A percentile compares a stretch with the other conserved stretches of the same genome.
phyloP scores from a whole-genome alignment of 2,113 vertebrate species.

The Octodon degus region DNA sequence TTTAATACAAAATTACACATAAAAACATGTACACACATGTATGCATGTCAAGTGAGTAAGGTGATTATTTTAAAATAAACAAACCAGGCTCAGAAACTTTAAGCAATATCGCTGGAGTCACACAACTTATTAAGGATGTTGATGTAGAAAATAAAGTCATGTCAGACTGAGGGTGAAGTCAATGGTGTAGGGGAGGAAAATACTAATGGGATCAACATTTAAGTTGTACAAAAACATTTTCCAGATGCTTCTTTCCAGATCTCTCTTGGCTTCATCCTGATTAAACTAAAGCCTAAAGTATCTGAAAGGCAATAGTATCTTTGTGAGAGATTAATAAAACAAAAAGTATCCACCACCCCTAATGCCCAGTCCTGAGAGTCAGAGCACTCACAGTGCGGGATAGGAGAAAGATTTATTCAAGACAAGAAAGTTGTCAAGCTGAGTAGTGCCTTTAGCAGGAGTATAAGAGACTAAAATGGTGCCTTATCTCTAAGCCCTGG shows the following conservation, averaged over 20 bases:
- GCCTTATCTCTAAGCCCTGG: background rate
- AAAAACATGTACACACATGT: background rate
- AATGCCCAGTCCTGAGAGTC: background rate
- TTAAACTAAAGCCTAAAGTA: background rate
- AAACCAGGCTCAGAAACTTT: background rate
- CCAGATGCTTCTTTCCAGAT: background rate
- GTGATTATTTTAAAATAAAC: conserved; percentile 5
- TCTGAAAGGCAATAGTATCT: background rate
- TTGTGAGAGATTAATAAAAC: background rate
- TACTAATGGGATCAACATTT: background rate
- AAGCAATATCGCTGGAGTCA: background rate
- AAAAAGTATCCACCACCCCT: background rate
- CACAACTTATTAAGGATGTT: background rate
- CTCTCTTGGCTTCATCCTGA: background rate
- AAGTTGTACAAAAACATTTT: background rate
- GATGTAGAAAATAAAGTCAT: background rate
- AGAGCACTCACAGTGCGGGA: background rate
- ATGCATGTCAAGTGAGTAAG: background rate
- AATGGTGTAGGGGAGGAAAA: background rate
- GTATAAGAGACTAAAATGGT: background rate
- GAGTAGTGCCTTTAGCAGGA: background rate
- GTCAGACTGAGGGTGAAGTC: background rate
- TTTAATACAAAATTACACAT: background rate
- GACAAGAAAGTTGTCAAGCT: background rate
- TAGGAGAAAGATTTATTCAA: background rate